A percentile compares a stretch with the other conserved stretches of the same genome.
Conservation (phyloP, 37 sponge, comb jelly and placozoan genomes). For the Tethya wilhelma region DNA sequence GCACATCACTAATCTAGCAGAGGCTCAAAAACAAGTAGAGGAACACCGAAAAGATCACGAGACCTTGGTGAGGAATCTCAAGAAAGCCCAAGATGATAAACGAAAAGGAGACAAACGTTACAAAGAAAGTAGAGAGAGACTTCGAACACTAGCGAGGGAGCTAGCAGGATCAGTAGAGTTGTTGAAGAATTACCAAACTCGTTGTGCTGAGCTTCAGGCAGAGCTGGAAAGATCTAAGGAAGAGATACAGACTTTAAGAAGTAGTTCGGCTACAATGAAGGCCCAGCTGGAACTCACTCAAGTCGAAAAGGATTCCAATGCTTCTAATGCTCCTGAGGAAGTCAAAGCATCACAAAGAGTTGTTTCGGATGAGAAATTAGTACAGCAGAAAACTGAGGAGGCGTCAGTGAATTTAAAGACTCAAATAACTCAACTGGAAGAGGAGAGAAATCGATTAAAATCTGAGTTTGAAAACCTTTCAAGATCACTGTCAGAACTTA, state of each 20-base stretch:
- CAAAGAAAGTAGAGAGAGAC: constrained; percentile 28
- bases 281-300: constrained; percentile 38
- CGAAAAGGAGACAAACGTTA: constrained; percentile 15
- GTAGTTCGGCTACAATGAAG: neutral
- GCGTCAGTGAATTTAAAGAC: neutral
- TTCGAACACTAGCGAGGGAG: constrained; percentile 32
- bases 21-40: constrained; percentile 9
- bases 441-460: neutral
- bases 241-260: constrained; percentile 7
- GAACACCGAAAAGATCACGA: constrained; percentile 20
- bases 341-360: neutral
- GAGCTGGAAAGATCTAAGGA: neutral
- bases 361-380: neutral
- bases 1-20: neutral
- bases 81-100: constrained; percentile 33
- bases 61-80: neutral
- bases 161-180: constrained; percentile 29
- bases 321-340: neutral
- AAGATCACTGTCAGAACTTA: neutral
- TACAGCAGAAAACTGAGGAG: neutral
- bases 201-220: constrained; percentile 18
- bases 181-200: constrained; percentile 35
- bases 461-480: neutral
- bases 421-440: neutral
- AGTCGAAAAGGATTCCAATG: neutral